Base-by-base conservation (phyloP, 2,113 vertebrate species). In the Podarcis raffonei region DNA sequence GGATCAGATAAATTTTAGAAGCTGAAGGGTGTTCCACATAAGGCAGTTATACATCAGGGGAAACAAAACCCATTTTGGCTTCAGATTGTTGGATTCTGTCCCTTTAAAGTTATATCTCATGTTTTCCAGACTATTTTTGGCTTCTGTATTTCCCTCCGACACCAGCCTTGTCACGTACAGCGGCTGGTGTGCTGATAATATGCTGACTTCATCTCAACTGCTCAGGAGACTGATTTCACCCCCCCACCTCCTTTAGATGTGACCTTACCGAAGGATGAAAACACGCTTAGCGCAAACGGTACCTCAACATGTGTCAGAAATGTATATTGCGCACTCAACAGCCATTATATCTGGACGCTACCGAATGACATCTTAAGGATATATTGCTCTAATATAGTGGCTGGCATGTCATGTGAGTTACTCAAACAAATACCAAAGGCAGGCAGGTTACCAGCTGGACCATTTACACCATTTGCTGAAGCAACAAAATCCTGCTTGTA, bases 51-150 rank as follows among this genome's bases (percentile, higher is more conserved):
- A 79, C 13, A 65, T 16, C 62, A 74, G 25, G 25, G 69, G 27
- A 89, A 89, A 35, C 74, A 48, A 53, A 37, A 57, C 6, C 2
- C 11, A 39, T 66, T 82, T 78, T 53, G 62, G 25, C 35, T 83
- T 71, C 62, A 32, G 39, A 57, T 53, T 68, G 72, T 78, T 83
- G 57, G 84, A 59, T 32, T 2, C 1, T 5, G 0, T 30, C 75
- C 22, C 86, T 88, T 93, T 83, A 89, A 91, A 83, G 8, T 27
- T 65, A 0, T 72, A n/a, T 76, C 35, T 85, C 65, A 35, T 83
- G 62, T 84, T 90, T 92, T 91, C 79, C 15, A 84, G 0, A 48
- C 18, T 86, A 2, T 84, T 91, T 90, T 15, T 90, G 8, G 37
- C 30, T 69, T 79, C 22, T 84, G 1, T 84, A 66, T 90, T 89